phyloP scores from a whole-genome alignment of 2,113 vertebrate genomes.

The Engraulis encrasicolus region DNA sequence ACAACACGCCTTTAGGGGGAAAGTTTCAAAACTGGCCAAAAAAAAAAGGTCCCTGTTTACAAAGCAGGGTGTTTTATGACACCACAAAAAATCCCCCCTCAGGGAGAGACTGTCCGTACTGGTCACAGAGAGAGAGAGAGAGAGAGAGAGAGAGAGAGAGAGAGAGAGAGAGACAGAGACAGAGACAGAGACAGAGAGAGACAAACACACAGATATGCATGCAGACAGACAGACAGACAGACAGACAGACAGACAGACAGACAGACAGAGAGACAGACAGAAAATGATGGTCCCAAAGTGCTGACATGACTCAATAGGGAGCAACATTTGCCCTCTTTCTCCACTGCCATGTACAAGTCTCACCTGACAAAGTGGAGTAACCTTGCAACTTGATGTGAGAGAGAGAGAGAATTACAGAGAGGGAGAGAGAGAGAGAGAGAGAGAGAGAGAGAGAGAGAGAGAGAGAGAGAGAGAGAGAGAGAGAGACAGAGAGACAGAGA shows the following conservation, averaged over 20 bases:
- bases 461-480: too few species aligned
- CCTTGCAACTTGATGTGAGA: not conserved
- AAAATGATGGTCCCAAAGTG: not conserved
- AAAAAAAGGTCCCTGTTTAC: too few species aligned
- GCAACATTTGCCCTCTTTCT: not conserved
- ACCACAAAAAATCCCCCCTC: too few species aligned
- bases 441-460: too few species aligned
- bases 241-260: not conserved
- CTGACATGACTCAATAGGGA: not conserved
- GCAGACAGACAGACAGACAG: not conserved
- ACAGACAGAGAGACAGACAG: not conserved
- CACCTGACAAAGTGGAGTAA: not conserved
- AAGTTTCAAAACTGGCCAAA: too few species aligned
- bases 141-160: slow-evolving; percentile 6
- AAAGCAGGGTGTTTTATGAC: too few species aligned
- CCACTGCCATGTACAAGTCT: not conserved
- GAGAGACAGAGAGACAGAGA: too few species aligned
- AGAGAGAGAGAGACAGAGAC: slow-evolving; percentile 36
- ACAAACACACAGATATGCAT: not conserved
- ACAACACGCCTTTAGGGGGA: too few species aligned
- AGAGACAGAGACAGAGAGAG: slow-evolving; percentile 10
- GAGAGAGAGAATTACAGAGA: too few species aligned
- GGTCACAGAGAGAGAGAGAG: slow-evolving; percentile 11
- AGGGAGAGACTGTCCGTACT: too few species aligned
- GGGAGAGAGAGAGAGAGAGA: too few species aligned